Percentiles rank a stretch among this genome's conserved stretches.
Evolutionary conservation across 1,140 invertebrate species (phyloP).

Genomic region (Thalassaphorura encarpata): DNA sequence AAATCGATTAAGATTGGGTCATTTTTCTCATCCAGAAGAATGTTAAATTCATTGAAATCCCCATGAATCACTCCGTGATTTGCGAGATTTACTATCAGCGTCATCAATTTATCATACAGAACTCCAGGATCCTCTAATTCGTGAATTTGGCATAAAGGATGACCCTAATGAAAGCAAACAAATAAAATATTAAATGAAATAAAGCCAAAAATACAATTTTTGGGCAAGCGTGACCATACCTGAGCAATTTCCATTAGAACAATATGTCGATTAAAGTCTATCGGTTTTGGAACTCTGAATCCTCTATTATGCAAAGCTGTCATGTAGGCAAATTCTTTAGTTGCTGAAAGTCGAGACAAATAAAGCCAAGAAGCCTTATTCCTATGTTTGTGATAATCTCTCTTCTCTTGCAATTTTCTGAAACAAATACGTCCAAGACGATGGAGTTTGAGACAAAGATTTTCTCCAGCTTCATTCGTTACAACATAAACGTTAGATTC

Average conservation of each 20-base stretch:
- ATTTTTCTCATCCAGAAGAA: conserved; percentile 71
- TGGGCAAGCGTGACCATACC: conserved; percentile 34
- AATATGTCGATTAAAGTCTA: conserved; percentile 93
- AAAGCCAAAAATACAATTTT: background rate
- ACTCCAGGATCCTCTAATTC: conserved; percentile 63
- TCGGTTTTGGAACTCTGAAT: conserved; percentile 90
- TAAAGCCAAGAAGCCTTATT: conserved; percentile 92
- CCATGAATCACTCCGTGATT: conserved; percentile 95
- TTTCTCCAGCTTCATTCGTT: conserved; percentile 59
- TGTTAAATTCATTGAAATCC: conserved; percentile 99
- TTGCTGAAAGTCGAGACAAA: conserved; percentile 90
- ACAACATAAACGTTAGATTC: conserved; percentile 92
- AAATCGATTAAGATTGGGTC: conserved; percentile 93
- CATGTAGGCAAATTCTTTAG: conserved; percentile 98
- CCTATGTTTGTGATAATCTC: conserved; percentile 91
- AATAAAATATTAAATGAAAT: background rate
- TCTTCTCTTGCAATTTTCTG: conserved; percentile 89
- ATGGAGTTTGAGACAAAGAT: conserved; percentile 84
- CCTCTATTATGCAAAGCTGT: conserved; percentile 78
- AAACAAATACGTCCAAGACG: conserved; percentile 89
- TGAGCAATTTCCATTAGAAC: conserved; percentile 88
- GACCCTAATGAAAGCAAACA: conserved; percentile 42
- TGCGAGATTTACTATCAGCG: conserved; percentile 79
- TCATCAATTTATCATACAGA: conserved; percentile 92
- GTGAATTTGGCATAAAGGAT: conserved; percentile 68